These are phyloP conservation scores for Ptilonorhynchus violaceus DNA, from an alignment of 2,113 vertebrate species.

Conservation along the genomic window DNA sequence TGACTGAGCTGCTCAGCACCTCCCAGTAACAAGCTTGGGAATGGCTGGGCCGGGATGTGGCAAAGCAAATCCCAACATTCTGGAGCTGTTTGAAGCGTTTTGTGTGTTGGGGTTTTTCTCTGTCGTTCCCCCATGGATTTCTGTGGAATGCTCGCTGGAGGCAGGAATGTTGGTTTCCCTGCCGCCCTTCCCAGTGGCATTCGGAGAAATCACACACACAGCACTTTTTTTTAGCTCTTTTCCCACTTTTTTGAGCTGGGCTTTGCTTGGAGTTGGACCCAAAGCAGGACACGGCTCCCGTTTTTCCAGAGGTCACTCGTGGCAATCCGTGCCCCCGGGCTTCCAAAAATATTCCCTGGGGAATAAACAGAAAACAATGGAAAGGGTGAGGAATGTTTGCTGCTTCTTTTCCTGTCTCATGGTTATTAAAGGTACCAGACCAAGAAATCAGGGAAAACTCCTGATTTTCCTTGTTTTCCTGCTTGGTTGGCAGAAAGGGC, in stretches of 20 bases:
- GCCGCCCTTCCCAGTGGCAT: slow-evolving; percentile 27
- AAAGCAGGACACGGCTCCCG: neutral
- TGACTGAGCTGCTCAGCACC: neutral
- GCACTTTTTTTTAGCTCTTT: neutral
- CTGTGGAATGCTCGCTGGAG: slow-evolving; percentile 54
- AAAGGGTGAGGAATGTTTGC: neutral
- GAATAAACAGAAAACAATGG: neutral
- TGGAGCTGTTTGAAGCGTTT: neutral
- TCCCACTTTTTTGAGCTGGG: neutral
- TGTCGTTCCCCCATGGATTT: neutral
- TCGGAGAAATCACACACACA: neutral
- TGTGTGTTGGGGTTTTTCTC: neutral
- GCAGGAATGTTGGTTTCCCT: slow-evolving; percentile 53
- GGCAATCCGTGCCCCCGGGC: neutral
- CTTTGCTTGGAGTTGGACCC: neutral
- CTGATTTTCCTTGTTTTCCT: neutral
- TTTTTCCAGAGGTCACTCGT: neutral
- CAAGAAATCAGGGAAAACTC: neutral
- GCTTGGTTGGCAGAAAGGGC: neutral
- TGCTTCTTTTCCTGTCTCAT: neutral
- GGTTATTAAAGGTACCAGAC: neutral
- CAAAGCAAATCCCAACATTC: neutral
- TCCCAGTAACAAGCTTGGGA: neutral
- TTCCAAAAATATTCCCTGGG: neutral
- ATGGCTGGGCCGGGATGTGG: neutral